Evolutionary conservation across 2,888 invertebrate genomes (phyloP), one percentile per base, ranked within the genome.

Genomic region (Archips crataeganus): DNA sequence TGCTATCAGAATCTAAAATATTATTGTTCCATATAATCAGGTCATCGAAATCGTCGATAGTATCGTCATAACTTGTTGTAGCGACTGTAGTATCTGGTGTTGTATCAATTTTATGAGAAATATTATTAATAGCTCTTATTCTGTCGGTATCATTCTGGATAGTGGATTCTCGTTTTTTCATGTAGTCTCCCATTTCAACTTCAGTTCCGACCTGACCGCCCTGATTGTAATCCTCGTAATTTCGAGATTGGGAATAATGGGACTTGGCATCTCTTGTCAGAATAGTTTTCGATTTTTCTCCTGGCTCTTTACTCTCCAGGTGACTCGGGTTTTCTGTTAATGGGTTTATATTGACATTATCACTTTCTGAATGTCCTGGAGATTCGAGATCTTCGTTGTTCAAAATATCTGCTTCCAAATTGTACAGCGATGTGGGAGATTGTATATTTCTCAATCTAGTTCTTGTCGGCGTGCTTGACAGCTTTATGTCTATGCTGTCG

Each of bases 1-100:
- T 75, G 61, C 57, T 78, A 8, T 87, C 83, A 3, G 80, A 63
- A 23, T 84, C 80, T 9, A 89, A 68, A 60, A 88, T 80, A 77
- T 89, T 88, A 36, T 81, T 80, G 75, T 89, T 81, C 88, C 88
- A 88, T 75, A 84, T 79, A 2, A 87, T 62, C 0, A 89, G 74
- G 70, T 89, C 89, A 47, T 82, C 82, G 23, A 88, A 87, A 72
- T 87, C 87, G 54, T 87, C 86, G 4, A 57, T 32, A 11, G 32
- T 32, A 11, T 57, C 57, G 57, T 88, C 85, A 2, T 80, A 79
- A 68, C 75, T 23, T 11, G 67, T 70, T 72, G 80, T 47, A 45
- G 11, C 32, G 2, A 6, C 39, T 3, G 57, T 32, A 6, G 32
- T 57, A 11, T 32, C 54, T 54, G 15, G 54, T 2, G 54, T 5